Evolutionary conservation across 2,113 vertebrate genomes (phyloP), one percentile per base, ranked within the genome.

Genomic region (Gymnorhina tibicen): DNA sequence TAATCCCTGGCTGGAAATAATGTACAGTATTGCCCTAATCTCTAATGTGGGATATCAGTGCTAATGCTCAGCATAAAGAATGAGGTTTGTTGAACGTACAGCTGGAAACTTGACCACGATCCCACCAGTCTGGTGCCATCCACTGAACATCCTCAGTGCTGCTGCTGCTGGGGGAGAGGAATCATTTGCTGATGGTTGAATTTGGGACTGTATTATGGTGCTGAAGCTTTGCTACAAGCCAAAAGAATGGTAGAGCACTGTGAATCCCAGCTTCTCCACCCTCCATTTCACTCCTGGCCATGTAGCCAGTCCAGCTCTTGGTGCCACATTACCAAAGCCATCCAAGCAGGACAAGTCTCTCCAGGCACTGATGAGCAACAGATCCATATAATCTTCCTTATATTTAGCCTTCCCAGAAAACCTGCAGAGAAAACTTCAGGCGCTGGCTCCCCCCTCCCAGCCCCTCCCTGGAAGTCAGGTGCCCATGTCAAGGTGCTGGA

Each of bases 1-100:
- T 87, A 96, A 94, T 95, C 91, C 84, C 91, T 92, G 73, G 49
- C 69, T 87, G 73, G 60, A 92, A 91, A 84, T 96, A 96, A 94
- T 75, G 44, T 72, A 53, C 69, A 89, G n/a, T 44, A 49, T 81
- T 85, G 68, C 73, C 52, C 58, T 89, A 47, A 94, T 89, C 80
- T 85, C 83, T 82, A 72, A 75, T 64, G 81, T 58, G 81, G 90
- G 85, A 52, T 81, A 78, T 47, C 73, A 78, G 23, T 81, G 86
- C 79, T 91, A 94, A 91, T 84, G 83, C 39, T 84, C 47, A 84
- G 76, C 47, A 41, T 86, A 70, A 88, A 78, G 91, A 81, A 75
- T 0, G 4, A 88, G 68, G 23, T 58, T 93, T 78, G 46, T 84
- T 78, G 62, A 78, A 72, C 0, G 1, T 72, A 59, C 37, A 73